Base-by-base conservation (phyloP, 35 echinoderm and acorn worm genomes). In the Hemicentrotus pulcherrimus region DNA sequence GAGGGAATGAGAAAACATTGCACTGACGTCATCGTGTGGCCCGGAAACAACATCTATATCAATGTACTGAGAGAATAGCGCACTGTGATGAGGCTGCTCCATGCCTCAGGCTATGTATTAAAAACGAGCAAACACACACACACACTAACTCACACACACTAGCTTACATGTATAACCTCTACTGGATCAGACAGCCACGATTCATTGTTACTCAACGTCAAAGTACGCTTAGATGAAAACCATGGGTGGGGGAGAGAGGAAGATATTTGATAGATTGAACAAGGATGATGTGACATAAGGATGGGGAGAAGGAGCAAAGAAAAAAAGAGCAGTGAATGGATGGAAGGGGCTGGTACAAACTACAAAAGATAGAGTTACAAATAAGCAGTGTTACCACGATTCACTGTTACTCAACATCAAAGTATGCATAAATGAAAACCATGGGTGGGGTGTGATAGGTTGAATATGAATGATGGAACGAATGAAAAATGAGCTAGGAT, bases 11-110 rank as follows among this genome's bases (percentile, higher is more conserved):
- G 65, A 78, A 78, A 78, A 78, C 65, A 78, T n/a, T 78, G 65
- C 18, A 78, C 65, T 78, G 65, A 78, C 65, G 65, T 78, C 65
- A 78, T n/a, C 28, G 19, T 78, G 22, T 78, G 65, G 19, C 65
- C 65, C 65, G 65, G 65, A 78, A 78, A 78, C 28, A 78, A 78
- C 65, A 78, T 78, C 65, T 78, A 78, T 78, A 78, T 78, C 65
- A 78, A 78, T 78, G 65, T 6, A 78, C 28, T 78, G 65, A 78
- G 65, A 78, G 65, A 78, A 78, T 78, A 28, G 65, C 28, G 19
- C 65, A 78, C 65, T 18, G 18, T 78, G 65, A 28, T 78, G 65
- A 78, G 65, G 28, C 19, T 28, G 65, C 28, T n/a, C n/a, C n/a
- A n/a, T 28, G 65, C 65, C 65, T 78, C 3, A 28, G 65, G 65